phyloP scores from a whole-genome alignment of 1,140 invertebrate species.

The Drosophila ohnishii region DNA sequence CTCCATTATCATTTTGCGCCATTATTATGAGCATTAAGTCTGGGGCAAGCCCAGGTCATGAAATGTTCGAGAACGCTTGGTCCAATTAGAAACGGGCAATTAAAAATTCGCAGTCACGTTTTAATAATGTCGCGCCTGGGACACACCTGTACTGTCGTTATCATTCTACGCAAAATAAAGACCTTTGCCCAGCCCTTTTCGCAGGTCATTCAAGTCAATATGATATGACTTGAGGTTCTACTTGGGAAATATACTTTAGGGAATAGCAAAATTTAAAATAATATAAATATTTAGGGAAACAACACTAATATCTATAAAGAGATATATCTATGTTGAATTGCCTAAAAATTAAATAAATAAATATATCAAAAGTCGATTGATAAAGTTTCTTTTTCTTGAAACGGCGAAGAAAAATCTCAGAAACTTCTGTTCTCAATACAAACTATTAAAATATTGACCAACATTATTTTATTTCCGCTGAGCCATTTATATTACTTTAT shows the following conservation, averaged over 20 bases:
- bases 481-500: neutral
- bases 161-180: neutral
- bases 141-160: slow-evolving; percentile 35
- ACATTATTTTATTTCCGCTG: neutral
- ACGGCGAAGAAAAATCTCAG: neutral
- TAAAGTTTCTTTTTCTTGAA: too few species aligned
- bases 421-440: neutral
- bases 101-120: slow-evolving; percentile 70
- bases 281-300: too few species aligned
- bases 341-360: too few species aligned
- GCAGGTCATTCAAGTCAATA: neutral
- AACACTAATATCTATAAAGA: too few species aligned
- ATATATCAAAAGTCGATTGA: too few species aligned
- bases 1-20: slow-evolving; percentile 28
- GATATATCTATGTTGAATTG: too few species aligned
- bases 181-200: neutral
- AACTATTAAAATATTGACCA: neutral
- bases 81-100: slow-evolving; percentile 61
- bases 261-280: too few species aligned
- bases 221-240: neutral
- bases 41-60: slow-evolving; percentile 8
- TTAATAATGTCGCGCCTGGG: slow-evolving; percentile 54
- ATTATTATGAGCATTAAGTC: slow-evolving; percentile 18
- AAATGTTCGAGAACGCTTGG: slow-evolving; percentile 12
- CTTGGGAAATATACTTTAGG: neutral